Conservation (phyloP, 2,888 invertebrate genomes). For the Nomada flava region DNA sequence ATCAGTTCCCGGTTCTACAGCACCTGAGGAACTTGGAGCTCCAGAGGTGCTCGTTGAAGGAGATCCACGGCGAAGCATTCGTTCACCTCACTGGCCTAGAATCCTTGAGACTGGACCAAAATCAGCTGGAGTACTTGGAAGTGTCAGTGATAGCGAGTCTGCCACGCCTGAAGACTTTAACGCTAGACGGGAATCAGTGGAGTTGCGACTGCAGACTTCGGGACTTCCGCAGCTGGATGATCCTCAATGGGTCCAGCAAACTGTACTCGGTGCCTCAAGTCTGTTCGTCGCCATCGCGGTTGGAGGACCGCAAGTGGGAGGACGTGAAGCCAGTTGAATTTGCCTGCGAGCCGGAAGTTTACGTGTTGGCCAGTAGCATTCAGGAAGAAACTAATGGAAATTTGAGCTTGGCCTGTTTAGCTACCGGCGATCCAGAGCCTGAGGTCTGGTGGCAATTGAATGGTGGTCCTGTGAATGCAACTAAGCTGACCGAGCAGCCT, state of each 20-base stretch:
- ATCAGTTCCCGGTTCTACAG: slow-evolving; percentile 93
- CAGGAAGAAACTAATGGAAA: slow-evolving; percentile 93
- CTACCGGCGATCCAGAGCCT: slow-evolving; percentile 93
- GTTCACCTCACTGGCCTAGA: slow-evolving; percentile 90
- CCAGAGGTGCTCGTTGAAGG: slow-evolving; percentile 91
- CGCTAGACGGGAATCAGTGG: slow-evolving; percentile 95
- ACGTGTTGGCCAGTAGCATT: slow-evolving; percentile 84
- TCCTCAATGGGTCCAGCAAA: slow-evolving; percentile 86
- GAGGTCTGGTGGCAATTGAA: slow-evolving; percentile 93
- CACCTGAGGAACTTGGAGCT: slow-evolving; percentile 93
- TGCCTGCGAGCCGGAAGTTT: slow-evolving; percentile 92
- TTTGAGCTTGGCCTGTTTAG: slow-evolving; percentile 92
- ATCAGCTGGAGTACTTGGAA: slow-evolving; percentile 90
- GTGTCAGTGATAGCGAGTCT: slow-evolving; percentile 89
- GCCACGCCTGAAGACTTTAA: slow-evolving; percentile 91
- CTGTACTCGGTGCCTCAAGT: slow-evolving; percentile 90
- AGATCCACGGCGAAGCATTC: slow-evolving; percentile 91
- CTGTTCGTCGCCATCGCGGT: slow-evolving; percentile 89
- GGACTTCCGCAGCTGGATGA: slow-evolving; percentile 93
- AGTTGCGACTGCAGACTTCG: slow-evolving; percentile 94
- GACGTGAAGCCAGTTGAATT: slow-evolving; percentile 90
- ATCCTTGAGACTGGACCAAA: slow-evolving; percentile 92
- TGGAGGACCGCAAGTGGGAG: slow-evolving; percentile 91
- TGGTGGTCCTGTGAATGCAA: slow-evolving; percentile 86
- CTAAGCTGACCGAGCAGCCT: slow-evolving; percentile 67